Conservation (phyloP, 2,797 vertebrate species). For the Hyperoplus immaculatus region DNA sequence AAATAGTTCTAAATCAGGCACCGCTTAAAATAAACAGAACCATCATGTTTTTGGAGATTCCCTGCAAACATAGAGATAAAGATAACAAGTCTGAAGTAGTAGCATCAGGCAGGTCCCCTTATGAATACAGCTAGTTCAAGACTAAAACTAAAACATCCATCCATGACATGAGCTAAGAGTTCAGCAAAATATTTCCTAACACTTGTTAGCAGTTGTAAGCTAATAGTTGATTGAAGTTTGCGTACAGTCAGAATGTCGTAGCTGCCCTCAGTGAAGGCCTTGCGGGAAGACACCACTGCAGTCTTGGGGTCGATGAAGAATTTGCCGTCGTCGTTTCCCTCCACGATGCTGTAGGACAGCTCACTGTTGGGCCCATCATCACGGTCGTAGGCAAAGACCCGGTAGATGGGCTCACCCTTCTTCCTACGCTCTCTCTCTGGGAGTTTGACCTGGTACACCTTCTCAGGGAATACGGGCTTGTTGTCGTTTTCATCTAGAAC, state of each 20-base stretch:
- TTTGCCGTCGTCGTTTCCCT: conserved; percentile 95
- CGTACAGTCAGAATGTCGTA: conserved; percentile 97
- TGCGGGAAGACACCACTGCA: conserved; percentile 93
- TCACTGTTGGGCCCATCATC: conserved; percentile 95
- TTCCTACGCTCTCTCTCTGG: conserved; percentile 94
- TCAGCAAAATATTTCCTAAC: not conserved
- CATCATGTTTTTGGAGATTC: not conserved
- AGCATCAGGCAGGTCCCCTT: not conserved
- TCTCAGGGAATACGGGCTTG: conserved; percentile 94
- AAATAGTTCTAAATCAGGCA: not conserved
- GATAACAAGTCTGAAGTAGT: not conserved
- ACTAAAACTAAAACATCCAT: not conserved
- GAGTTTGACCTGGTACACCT: conserved; percentile 95
- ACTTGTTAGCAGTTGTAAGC: not conserved
- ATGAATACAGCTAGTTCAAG: not conserved
- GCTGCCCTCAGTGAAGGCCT: conserved; percentile 93
- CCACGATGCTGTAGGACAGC: conserved; percentile 94
- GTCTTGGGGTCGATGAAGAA: conserved; percentile 98
- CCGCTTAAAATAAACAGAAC: not conserved
- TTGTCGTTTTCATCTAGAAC: conserved; percentile 98
- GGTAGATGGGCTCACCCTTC: conserved; percentile 93
- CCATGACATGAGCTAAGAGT: not conserved
- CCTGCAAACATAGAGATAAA: not conserved
- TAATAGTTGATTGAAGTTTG: not conserved
- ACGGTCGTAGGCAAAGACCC: conserved; percentile 94